These are phyloP conservation scores for Brachypalpus laphriformis DNA, from an alignment of 2,888 invertebrate genomes.

Conservation along the genomic window DNA sequence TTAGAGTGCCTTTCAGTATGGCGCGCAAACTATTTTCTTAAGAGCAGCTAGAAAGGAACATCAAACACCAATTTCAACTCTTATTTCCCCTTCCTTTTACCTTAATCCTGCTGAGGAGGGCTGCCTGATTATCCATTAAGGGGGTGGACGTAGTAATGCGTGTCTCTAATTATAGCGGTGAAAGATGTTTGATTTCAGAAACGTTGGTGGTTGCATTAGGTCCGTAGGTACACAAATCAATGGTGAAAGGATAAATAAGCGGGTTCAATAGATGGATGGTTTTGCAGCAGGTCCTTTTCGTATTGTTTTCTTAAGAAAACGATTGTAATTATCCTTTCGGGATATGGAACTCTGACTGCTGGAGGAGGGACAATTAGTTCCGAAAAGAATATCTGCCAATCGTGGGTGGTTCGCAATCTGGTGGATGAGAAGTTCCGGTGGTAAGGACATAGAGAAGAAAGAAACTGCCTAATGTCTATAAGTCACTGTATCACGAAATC, in stretches of 20 bases:
- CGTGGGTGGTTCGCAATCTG: constrained; percentile 61
- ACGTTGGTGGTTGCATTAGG: constrained; percentile 39
- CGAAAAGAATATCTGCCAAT: constrained; percentile 15
- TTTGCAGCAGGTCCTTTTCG: constrained; percentile 42
- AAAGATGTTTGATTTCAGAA: constrained; percentile 79
- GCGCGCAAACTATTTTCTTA: constrained; percentile 43
- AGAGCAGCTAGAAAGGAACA: constrained; percentile 22
- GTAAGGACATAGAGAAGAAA: too few species aligned
- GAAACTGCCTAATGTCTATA: too few species aligned
- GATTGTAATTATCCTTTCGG: constrained; percentile 67
- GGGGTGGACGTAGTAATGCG: constrained; percentile 55
- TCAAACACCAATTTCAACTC: constrained; percentile 23
- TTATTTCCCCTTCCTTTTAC: constrained; percentile 34
- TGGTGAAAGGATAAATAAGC: constrained; percentile 49
- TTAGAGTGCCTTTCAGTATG: constrained; percentile 50
- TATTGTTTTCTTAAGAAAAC: constrained; percentile 56
- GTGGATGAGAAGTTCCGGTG: constrained; percentile 19
- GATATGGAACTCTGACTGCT: constrained; percentile 38
- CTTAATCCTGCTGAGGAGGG: not conserved
- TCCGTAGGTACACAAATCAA: not conserved
- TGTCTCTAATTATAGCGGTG: constrained; percentile 77
- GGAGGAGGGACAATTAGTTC: constrained; percentile 60
- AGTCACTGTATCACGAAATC: too few species aligned
- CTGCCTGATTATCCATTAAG: constrained; percentile 18
- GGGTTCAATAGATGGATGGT: constrained; percentile 28